Conservation (phyloP, 2,113 vertebrate species). For the Hymenochirus boettgeri region DNA sequence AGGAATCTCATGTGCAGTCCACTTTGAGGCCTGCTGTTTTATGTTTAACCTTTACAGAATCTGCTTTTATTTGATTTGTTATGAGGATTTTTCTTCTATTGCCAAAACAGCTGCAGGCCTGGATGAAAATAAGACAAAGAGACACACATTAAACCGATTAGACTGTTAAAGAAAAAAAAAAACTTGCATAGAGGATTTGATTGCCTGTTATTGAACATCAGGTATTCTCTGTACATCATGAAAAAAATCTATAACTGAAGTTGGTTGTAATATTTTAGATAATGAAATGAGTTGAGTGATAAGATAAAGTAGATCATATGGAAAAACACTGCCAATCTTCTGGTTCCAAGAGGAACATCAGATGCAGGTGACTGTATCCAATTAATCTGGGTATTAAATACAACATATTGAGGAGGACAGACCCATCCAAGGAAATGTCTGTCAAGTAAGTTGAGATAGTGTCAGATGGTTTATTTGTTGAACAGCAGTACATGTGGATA, state of each 20-base stretch:
- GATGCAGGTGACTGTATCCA: too few species aligned
- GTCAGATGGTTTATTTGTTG: too few species aligned
- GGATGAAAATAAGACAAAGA: constrained; percentile 72
- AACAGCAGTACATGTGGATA: too few species aligned
- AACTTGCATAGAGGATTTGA: constrained; percentile 13
- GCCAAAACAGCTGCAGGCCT: constrained; percentile 86
- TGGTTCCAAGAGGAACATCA: too few species aligned
- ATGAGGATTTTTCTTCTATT: constrained; percentile 76
- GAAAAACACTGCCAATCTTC: constrained; percentile 17
- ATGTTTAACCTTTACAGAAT: constrained; percentile 81
- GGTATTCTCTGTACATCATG: constrained; percentile 6
- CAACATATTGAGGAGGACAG: too few species aligned
- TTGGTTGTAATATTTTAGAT: constrained; percentile 14
- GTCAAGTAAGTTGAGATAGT: too few species aligned
- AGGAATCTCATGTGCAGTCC: constrained; percentile 76
- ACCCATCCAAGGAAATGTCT: too few species aligned
- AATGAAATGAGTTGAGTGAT: constrained; percentile 12
- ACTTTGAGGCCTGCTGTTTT: constrained; percentile 84
- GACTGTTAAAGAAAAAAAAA: constrained; percentile 62
- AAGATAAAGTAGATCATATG: not conserved
- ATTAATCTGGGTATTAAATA: too few species aligned
- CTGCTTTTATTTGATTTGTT: constrained; percentile 83
- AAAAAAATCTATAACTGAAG: constrained; percentile 5
- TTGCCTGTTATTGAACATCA: constrained; percentile 8
- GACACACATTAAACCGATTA: constrained; percentile 82